Conservation (phyloP, 2,113 vertebrate genomes). For the Myrmophylax atrothorax region DNA sequence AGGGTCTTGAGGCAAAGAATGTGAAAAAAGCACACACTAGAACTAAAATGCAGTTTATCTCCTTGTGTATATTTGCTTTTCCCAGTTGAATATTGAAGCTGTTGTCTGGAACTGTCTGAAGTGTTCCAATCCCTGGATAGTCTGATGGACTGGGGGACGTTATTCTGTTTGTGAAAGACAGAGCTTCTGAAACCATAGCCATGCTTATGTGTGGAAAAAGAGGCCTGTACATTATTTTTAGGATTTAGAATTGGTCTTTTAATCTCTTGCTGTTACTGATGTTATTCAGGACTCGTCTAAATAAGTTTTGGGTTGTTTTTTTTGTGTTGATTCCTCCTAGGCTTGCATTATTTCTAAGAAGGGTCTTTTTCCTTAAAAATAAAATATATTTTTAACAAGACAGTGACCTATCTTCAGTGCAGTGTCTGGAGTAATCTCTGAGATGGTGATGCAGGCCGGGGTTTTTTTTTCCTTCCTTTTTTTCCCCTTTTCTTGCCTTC, state of each 20-base stretch:
- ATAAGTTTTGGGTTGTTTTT: not conserved
- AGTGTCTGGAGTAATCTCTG: fast-evolving
- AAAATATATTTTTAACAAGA: not conserved
- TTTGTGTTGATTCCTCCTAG: not conserved
- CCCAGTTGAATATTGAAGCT: not conserved
- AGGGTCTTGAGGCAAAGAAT: not conserved
- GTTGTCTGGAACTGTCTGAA: not conserved
- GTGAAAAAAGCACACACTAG: not conserved
- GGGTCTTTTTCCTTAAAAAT: not conserved
- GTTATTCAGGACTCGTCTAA: not conserved
- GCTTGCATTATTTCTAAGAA: not conserved
- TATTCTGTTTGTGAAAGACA: not conserved
- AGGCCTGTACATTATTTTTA: not conserved
- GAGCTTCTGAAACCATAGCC: not conserved
- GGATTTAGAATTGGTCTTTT: not conserved
- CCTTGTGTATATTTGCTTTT: not conserved
- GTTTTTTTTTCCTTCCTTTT: no score
- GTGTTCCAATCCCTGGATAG: not conserved
- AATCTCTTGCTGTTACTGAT: not conserved
- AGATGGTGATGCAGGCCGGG: not conserved
- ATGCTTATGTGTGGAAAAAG: not conserved
- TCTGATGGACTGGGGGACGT: not conserved
- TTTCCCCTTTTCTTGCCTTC: fast-evolving
- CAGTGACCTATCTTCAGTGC: not conserved
- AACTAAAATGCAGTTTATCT: not conserved